Conservation (phyloP, 2,888 invertebrate genomes). For the Ryuthela nishihirai region DNA sequence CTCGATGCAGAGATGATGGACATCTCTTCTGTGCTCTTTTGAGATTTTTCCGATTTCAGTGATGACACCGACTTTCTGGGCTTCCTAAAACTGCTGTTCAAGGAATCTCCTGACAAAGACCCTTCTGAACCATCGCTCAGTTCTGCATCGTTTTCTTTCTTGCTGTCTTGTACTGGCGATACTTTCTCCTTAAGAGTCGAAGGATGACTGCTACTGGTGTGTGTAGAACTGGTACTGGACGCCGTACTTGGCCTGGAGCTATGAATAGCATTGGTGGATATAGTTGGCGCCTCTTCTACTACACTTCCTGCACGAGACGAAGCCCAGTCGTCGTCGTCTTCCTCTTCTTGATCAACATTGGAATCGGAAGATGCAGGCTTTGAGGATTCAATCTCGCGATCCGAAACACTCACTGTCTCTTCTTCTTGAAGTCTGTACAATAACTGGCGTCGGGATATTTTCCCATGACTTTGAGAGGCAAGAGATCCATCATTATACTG, state of each 20-base stretch:
- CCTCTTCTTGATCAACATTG: background rate
- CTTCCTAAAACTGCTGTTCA: constrained; percentile 29
- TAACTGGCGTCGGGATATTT: constrained; percentile 26
- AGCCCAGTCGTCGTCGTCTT: constrained; percentile 1
- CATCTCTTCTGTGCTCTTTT: constrained; percentile 15
- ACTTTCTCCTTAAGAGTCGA: constrained; percentile 26
- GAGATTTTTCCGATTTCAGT: constrained; percentile 3
- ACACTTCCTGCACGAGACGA: constrained; percentile 12
- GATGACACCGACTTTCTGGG: constrained; percentile 9
- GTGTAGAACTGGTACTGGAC: constrained; percentile 15
- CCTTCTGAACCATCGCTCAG: too few relatives aligned
- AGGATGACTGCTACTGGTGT: constrained; percentile 20
- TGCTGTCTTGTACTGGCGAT: background rate
- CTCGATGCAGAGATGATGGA: constrained; percentile 25
- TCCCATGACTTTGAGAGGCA: too few relatives aligned
- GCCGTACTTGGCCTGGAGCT: constrained; percentile 20
- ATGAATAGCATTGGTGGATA: background rate
- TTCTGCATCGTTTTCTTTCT: background rate
- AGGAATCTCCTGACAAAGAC: constrained; percentile 26
- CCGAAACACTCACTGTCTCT: background rate
- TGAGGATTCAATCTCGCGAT: background rate
- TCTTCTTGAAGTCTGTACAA: constrained; percentile 22
- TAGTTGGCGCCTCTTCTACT: background rate
- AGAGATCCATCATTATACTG: too few relatives aligned
- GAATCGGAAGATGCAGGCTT: too few relatives aligned